Evolutionary conservation across 2,113 vertebrate genomes (phyloP).

Genomic region (Sinocyclocheilus rhinocerous): DNA sequence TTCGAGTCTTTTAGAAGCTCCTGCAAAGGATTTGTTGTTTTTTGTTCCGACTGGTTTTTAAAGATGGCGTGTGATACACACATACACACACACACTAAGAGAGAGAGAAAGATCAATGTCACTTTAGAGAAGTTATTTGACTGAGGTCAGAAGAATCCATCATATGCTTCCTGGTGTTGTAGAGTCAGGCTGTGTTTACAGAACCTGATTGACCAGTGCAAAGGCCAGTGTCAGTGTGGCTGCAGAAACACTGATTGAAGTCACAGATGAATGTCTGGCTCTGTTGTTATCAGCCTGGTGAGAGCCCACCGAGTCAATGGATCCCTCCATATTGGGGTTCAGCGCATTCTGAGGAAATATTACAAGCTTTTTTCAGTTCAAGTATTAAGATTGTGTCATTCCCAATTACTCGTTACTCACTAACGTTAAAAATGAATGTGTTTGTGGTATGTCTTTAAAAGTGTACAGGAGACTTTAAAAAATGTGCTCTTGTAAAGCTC

Average conservation of each 20-base stretch:
- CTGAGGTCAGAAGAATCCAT: constrained; percentile 45
- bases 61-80: constrained; percentile 49
- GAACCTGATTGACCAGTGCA: constrained; percentile 45
- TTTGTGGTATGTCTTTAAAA: not conserved
- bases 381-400: not conserved
- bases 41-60: constrained; percentile 16
- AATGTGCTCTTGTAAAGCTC: not conserved
- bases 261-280: constrained; percentile 52
- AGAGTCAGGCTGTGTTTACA: constrained; percentile 51
- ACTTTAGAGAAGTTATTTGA: constrained; percentile 41
- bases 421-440: not conserved
- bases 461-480: not conserved
- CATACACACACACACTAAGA: constrained; percentile 41
- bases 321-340: constrained; percentile 47
- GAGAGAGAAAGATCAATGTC: constrained; percentile 50
- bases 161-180: constrained; percentile 40
- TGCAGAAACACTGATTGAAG: constrained; percentile 41
- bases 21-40: constrained; percentile 18
- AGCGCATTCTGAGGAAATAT: constrained; percentile 52
- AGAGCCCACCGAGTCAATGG: constrained; percentile 49
- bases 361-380: constrained; percentile 5
- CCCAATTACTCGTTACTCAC: not conserved
- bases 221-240: constrained; percentile 41
- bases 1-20: not conserved
- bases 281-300: constrained; percentile 55